Conservation (phyloP, 2,797 vertebrate species). For the Sylvilagus floridanus region DNA sequence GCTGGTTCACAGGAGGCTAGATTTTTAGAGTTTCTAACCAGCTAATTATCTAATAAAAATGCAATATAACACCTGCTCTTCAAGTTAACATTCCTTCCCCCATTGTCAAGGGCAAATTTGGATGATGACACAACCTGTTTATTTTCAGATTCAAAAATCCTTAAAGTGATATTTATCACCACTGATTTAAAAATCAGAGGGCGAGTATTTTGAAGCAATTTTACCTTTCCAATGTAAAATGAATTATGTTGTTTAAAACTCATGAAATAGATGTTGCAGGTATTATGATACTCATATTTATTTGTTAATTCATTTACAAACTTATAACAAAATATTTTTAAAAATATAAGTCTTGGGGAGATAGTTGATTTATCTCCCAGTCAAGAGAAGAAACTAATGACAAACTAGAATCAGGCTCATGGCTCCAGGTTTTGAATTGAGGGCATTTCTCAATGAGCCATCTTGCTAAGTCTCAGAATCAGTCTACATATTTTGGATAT, state of each 20-base stretch:
- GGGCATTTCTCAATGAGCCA: not conserved
- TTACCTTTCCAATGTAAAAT: conserved; percentile 71
- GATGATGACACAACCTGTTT: conserved; percentile 57
- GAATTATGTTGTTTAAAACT: conserved; percentile 72
- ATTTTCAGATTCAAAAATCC: conserved; percentile 30
- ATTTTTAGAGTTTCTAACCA: conserved; percentile 2
- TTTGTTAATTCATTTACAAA: conserved; percentile 4
- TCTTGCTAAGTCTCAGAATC: not conserved
- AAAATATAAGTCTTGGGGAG: not conserved
- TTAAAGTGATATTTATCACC: conserved; percentile 70
- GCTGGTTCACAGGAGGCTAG: not conserved
- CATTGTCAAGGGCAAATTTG: conserved; percentile 65
- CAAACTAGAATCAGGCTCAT: not conserved
- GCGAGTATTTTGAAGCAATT: conserved; percentile 59
- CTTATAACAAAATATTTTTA: conserved; percentile 51
- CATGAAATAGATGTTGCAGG: conserved; percentile 58
- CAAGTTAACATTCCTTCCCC: conserved; percentile 46
- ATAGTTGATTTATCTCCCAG: not conserved
- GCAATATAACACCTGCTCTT: conserved; percentile 58
- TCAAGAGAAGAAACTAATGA: conserved; percentile 3
- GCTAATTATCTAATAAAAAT: conserved; percentile 65
- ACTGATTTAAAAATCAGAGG: conserved; percentile 54
- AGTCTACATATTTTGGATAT: not conserved
- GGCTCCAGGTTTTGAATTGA: conserved; percentile 15
- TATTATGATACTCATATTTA: conserved; percentile 25